Evolutionary conservation across 53 echinoderm and acorn worm species (phyloP).

Genomic region (Holothuria scabra): DNA sequence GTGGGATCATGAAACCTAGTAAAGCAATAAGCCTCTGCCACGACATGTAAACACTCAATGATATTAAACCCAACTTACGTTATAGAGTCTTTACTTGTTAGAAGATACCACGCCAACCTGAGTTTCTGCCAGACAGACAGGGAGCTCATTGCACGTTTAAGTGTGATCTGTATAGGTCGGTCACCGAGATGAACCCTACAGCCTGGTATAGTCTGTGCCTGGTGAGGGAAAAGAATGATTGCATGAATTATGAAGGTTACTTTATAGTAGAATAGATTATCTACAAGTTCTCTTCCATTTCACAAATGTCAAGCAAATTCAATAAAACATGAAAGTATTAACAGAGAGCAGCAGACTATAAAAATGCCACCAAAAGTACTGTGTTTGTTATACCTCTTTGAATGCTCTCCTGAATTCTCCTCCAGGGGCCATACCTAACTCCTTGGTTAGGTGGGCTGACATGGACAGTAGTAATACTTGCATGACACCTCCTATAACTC

Average conservation of each 20-base stretch:
- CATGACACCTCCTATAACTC: conserved; percentile 92
- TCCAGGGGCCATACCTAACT: conserved; percentile 97
- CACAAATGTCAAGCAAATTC: too few species aligned
- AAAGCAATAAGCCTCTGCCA: too few species aligned
- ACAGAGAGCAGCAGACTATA: too few species aligned
- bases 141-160: conserved; percentile 93
- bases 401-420: conserved; percentile 98
- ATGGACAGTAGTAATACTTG: conserved; percentile 83
- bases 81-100: conserved; percentile 93
- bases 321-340: neutral
- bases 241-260: neutral
- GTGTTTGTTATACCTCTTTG: conserved; percentile 85
- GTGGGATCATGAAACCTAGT: too few species aligned
- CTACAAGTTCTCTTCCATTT: too few species aligned
- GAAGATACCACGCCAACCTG: conserved; percentile 87
- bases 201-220: conserved; percentile 94
- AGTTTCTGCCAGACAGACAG: conserved; percentile 87
- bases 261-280: too few species aligned
- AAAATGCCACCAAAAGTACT: too few species aligned
- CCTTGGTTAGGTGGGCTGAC: conserved; percentile 97
- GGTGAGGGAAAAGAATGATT: neutral
- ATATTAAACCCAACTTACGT: conserved; percentile 66
- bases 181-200: conserved; percentile 92
- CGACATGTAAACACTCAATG: neutral
- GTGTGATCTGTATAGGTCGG: conserved; percentile 90